These are phyloP conservation scores for Brachyalestes nurse DNA, from an alignment of 2,797 vertebrate genomes.

Conservation along the genomic window DNA sequence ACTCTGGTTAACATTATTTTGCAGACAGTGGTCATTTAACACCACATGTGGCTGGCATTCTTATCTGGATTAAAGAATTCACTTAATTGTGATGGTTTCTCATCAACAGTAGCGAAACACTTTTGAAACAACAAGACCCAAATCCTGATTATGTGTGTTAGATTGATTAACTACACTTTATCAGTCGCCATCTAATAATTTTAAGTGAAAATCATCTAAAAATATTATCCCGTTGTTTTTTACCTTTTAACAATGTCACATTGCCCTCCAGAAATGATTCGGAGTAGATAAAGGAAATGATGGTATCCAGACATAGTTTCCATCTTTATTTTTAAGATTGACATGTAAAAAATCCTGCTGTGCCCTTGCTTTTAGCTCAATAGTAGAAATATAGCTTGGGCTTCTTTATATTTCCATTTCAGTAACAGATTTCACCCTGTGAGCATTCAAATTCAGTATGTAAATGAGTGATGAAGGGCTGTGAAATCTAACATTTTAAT, in stretches of 20 bases:
- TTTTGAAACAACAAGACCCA: no score
- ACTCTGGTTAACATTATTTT: no score
- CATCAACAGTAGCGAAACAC: no score
- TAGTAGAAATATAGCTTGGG: constrained; percentile 18
- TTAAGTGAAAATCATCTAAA: no score
- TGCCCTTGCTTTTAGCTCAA: neutral
- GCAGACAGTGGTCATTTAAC: no score
- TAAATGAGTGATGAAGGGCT: neutral
- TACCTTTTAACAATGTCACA: constrained; percentile 53
- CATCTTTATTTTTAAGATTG: constrained; percentile 8
- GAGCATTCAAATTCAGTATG: neutral
- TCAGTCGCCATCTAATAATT: no score
- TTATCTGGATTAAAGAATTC: no score
- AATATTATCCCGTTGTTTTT: no score
- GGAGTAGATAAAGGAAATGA: constrained; percentile 2
- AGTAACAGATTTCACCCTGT: neutral
- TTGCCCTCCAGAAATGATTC: constrained; percentile 41
- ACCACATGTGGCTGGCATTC: no score
- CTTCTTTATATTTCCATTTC: constrained; percentile 3
- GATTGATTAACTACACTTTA: no score
- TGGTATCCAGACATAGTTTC: neutral
- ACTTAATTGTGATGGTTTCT: no score
- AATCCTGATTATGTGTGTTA: no score
- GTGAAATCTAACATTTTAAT: neutral
- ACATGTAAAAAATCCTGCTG: constrained; percentile 5